Base-by-base conservation (phyloP, 2,888 invertebrate species). In the Drosophila parthenogenetica region DNA sequence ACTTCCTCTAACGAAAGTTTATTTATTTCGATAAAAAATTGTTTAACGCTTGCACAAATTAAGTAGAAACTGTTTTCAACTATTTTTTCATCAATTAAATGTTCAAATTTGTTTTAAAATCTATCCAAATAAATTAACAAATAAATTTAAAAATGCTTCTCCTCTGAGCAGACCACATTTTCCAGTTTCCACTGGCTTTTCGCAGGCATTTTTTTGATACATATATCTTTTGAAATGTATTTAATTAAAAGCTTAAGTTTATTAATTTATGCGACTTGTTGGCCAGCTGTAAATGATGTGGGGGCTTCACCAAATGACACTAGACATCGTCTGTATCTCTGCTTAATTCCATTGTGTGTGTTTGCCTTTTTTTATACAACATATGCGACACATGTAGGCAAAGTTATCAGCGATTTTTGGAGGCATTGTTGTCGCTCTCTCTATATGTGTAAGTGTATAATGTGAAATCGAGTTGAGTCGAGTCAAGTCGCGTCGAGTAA, bases 191-290 rank as follows among this genome's bases (percentile, higher is more conserved):
- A 37, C 40, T 25, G 37, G 32, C n/a, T 69, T 59, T 55, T 35
- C 37, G 25, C 43, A 37, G 58, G 46, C 43, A 77, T 69, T 49
- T 73, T 70, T 45, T 48, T n/a, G n/a, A n/a, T 22, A 5, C 22
- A 7, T 25, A 25, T 25, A 25, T 25, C 22, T 22, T 22, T 8
- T 29, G 2, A 48, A 66, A 74, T 81, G 83, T 62, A 77, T 79
- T 86, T 81, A 81, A 86, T 84, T 83, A 81, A 80, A 69, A 64
- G 78, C 70, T 77, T 83, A 79, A 83, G 68, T 69, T 65, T 73
- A 77, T 71, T 74, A 79, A 83, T 79, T 83, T 83, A 79, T 80
- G 60, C 51, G 59, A 45, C 48, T 59, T 46, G 69, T 54, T 61
- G 66, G 60, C 43, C 59, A 49, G 62, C 71, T 58, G 60, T 65